Conservation (phyloP, 2,113 vertebrate genomes). For the Rutilus rutilus region DNA sequence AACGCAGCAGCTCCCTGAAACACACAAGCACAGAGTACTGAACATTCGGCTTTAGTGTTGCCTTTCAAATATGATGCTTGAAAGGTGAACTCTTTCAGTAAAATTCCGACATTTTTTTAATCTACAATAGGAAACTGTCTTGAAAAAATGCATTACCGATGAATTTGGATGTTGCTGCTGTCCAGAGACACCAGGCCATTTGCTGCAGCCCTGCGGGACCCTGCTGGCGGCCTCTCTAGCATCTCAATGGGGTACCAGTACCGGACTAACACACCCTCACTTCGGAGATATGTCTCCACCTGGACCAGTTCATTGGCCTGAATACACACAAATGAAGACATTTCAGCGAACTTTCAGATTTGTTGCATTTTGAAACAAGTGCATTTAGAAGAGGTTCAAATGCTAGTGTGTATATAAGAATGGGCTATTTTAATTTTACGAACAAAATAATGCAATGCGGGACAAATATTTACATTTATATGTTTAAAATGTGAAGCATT, state of each 20-base stretch:
- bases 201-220: slow-evolving; percentile 92
- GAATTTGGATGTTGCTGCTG: slow-evolving; percentile 97
- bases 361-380: not conserved
- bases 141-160: slow-evolving; percentile 79
- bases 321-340: slow-evolving; percentile 48
- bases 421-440: not conserved
- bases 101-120: not conserved
- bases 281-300: slow-evolving; percentile 94
- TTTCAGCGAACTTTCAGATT: not conserved
- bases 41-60: not conserved
- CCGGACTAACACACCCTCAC: slow-evolving; percentile 92
- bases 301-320: slow-evolving; percentile 96
- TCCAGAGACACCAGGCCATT: slow-evolving; percentile 93
- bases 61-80: too few relatives aligned
- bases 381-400: not conserved
- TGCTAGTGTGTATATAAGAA: not conserved
- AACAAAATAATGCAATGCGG: not conserved
- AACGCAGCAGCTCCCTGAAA: slow-evolving; percentile 89
- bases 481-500: not conserved
- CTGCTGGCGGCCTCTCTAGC: slow-evolving; percentile 92
- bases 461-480: not conserved
- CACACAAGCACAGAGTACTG: not conserved
- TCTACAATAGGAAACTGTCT: not conserved
- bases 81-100: not conserved
- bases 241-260: slow-evolving; percentile 99